Evolutionary conservation across 2,888 invertebrate genomes (phyloP), one percentile per base, ranked within the genome.

Genomic region (Rhyacophila evoluta): DNA sequence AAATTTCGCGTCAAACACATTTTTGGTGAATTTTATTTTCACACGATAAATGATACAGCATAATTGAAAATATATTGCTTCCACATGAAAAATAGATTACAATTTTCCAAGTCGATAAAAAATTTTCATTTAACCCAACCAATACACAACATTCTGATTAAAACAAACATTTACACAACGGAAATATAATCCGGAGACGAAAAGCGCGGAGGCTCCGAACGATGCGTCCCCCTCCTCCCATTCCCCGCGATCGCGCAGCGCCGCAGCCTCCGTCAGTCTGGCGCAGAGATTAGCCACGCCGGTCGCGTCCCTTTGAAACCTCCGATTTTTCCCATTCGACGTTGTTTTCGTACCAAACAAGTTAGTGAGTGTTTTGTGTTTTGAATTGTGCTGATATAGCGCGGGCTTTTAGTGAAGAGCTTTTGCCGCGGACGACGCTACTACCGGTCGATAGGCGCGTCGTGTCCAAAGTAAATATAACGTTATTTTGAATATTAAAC

Each of bases 251-350:
- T 77, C 67, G 39, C 29, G 36, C 41, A 41, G 72, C 77, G 37
- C 72, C 70, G 55, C 77, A 77, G 77, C 77, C 72, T 77, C 77
- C 77, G 72, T 70, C 39, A 77, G 77, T 77, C 77, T 77, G 77
- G 36, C 77, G 77, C 77, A 77, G 72, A 55, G 67, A 72, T 77
- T 72, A 72, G 77, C 77, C 72, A 55, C 39, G 72, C 29, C 72
- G 77, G 77, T 67, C 77, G 77, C 71, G 55, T 55, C 27, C 36
- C 11, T 19, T 55, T 12, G 4, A 74, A 67, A 19, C 19, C 69
- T 38, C 75, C 69, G 27, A 33, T 33, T 55, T 55, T 55, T 55
- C 19, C 55, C 19, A 55, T 55, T 2, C 55, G 15, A 12, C 55
- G 55, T 55, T 55, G 55, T 55, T 55, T 55, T 55, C 55, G 55